Evolutionary conservation across 2,888 invertebrate genomes (phyloP).

Genomic region (Kryphioiulus occultus): DNA sequence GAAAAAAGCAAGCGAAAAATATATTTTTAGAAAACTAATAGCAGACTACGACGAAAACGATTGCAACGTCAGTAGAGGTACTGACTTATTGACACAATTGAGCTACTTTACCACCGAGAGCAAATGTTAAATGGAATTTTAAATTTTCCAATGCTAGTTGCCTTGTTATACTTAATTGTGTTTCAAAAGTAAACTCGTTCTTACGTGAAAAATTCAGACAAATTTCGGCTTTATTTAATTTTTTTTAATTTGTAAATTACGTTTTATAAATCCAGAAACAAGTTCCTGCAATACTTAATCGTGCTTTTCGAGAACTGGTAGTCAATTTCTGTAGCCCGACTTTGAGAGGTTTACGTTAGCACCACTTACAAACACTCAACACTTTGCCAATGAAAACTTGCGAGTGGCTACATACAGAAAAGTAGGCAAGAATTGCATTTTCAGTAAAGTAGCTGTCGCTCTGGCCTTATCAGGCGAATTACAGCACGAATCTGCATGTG

Average conservation of each 20-base stretch:
- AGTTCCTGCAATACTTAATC: no score
- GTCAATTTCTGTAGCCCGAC: background rate
- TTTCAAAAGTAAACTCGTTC: no score
- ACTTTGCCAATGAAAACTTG: background rate
- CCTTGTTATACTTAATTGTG: no score
- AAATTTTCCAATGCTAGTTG: no score
- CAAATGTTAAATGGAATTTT: no score
- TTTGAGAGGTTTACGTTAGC: background rate
- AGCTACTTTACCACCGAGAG: no score
- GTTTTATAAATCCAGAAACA: no score
- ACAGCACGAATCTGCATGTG: conserved; percentile 47
- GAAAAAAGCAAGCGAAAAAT: background rate
- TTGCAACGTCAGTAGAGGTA: no score
- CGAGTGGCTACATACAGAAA: background rate
- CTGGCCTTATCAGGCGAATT: conserved; percentile 41
- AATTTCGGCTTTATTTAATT: no score
- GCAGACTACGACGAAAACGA: background rate
- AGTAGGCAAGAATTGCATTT: conserved; percentile 6
- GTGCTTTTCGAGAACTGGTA: background rate
- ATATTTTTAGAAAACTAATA: background rate
- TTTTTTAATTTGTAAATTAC: no score
- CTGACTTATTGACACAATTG: no score
- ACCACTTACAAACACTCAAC: background rate
- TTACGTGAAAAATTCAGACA: no score
- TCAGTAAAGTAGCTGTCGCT: conserved; percentile 37